Evolutionary conservation across 2,797 vertebrate species (phyloP).

Genomic region (Simalia tracyae): DNA sequence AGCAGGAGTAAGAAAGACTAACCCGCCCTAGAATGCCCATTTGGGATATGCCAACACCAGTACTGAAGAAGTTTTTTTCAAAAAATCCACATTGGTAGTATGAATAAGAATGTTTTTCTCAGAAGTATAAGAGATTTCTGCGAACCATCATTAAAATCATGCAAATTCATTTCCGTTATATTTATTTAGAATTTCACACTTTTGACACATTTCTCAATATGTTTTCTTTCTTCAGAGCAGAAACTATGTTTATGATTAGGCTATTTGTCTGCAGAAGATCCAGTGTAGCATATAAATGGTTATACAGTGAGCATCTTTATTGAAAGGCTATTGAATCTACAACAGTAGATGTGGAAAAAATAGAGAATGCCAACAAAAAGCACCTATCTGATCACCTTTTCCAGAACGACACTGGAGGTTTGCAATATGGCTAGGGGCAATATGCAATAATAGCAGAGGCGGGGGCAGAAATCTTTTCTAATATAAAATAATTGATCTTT

Average conservation of each 20-base stretch:
- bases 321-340: not conserved
- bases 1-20: not conserved
- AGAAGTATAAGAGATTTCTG: not conserved
- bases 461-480: not conserved
- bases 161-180: not conserved
- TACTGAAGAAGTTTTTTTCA: not conserved
- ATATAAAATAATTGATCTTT: not conserved
- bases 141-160: not conserved
- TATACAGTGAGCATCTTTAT: not conserved
- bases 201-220: not conserved
- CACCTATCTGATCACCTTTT: not conserved
- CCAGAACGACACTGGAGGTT: not conserved
- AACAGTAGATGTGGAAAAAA: not conserved
- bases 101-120: not conserved
- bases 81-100: not conserved
- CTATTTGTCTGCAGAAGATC: not conserved
- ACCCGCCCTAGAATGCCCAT: not conserved
- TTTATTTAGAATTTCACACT: not conserved
- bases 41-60: not conserved
- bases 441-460: not conserved
- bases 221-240: constrained; percentile 16
- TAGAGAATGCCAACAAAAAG: not conserved
- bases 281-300: not conserved
- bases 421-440: not conserved
- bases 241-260: not conserved